These are phyloP conservation scores for Globicephala melas DNA, from an alignment of 2,113 vertebrate species.

Conservation along the genomic window DNA sequence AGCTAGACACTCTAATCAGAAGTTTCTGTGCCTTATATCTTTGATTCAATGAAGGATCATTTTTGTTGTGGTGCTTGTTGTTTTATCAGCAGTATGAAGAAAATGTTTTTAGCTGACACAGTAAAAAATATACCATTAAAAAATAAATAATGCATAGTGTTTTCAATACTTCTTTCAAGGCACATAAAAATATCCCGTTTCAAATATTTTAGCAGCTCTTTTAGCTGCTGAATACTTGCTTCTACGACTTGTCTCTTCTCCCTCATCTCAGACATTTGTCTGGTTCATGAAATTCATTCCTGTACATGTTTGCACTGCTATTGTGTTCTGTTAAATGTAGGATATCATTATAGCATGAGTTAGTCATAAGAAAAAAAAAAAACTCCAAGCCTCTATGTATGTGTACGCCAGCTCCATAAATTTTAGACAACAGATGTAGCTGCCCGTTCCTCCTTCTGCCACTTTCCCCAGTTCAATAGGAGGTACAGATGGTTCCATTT, in stretches of 20 bases:
- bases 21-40: neutral
- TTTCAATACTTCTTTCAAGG: constrained; percentile 16
- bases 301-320: neutral
- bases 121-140: constrained; percentile 47
- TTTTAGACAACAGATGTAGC: constrained; percentile 36
- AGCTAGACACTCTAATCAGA: neutral
- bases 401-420: neutral
- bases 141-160: constrained; percentile 46
- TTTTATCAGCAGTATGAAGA: constrained; percentile 5
- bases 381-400: neutral
- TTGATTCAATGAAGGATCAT: neutral
- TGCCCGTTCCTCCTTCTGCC: neutral
- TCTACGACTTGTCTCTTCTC: neutral
- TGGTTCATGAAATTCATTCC: neutral
- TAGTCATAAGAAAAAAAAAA: neutral
- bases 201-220: constrained; percentile 5
- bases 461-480: constrained; percentile 31
- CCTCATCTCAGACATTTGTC: neutral
- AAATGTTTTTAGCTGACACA: constrained; percentile 44
- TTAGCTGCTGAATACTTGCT: neutral
- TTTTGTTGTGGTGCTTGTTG: neutral
- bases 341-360: neutral
- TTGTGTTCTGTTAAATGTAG: neutral
- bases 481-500: constrained; percentile 54
- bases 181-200: constrained; percentile 19